Percentiles rank a stretch among this genome's conserved stretches.
phyloP scores from a whole-genome alignment of 2,888 invertebrate species.

The Amblyteles armatorius region DNA sequence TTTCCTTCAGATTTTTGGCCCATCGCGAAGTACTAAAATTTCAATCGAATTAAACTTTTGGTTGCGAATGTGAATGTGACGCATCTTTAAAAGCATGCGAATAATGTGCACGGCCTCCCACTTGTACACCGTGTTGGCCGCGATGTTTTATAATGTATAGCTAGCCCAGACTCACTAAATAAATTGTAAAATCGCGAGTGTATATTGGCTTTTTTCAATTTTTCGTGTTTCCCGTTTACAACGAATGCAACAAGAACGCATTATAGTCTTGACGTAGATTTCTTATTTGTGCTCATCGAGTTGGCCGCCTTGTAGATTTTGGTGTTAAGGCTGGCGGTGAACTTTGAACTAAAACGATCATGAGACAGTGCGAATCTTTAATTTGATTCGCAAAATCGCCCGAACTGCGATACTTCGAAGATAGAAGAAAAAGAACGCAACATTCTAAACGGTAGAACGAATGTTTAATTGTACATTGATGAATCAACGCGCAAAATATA shows the following conservation, averaged over 20 bases:
- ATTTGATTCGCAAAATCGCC: background rate
- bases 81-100: background rate
- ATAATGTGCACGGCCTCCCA: conserved; percentile 8
- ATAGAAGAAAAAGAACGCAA: background rate
- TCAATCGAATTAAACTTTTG: too few species aligned
- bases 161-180: conserved; percentile 39
- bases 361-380: background rate
- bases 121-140: conserved; percentile 34
- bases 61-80: too few species aligned
- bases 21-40: too few species aligned
- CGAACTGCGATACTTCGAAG: background rate
- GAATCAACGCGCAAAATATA: conserved; percentile 21
- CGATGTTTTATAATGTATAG: conserved; percentile 47
- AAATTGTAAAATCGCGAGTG: conserved; percentile 59
- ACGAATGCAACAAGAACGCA: conserved; percentile 33
- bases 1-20: too few species aligned
- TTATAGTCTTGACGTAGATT: conserved; percentile 49
- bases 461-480: conserved; percentile 14
- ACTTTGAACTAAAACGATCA: background rate
- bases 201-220: conserved; percentile 46
- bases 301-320: conserved; percentile 2
- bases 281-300: conserved; percentile 14
- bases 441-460: conserved; percentile 1
- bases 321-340: background rate
- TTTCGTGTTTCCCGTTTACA: conserved; percentile 41